Base-by-base conservation (phyloP, 2,888 invertebrate genomes). In the Copidosoma aretas region DNA sequence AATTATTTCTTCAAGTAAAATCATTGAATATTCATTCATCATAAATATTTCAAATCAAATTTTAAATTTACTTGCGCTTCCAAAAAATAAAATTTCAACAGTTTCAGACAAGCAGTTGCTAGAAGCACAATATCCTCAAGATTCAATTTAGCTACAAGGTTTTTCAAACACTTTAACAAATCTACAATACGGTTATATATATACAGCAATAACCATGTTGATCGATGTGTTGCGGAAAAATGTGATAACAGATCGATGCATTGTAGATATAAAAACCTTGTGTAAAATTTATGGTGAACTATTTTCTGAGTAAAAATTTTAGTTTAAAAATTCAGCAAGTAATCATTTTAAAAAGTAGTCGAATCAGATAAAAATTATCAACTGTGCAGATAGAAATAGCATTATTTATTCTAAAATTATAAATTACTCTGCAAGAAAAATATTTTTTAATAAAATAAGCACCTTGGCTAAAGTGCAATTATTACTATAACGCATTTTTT, bases 161-260 rank as follows among this genome's bases (percentile, higher is more conserved):
- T n/a, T n/a, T 60, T 56, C 25, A 19, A 49, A 12, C 10, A 52
- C 58, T 58, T 61, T 56, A 64, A 61, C 58, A 56, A 41, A 43
- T 56, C 41, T 62, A 66, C 32, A 66, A 57, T 67, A 70, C 64
- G 67, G 64, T 62, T 58, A 39, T 64, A 15, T 62, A 67, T 53
- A 67, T 61, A 64, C 21, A 71, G 54, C 49, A 32, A 54, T 62
- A n/a, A 21, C 32, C 32, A 32, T 56, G 41, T 54, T 19, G 39
- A 46, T 65, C 24, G 32, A 52, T 61, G 39, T 21, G 58, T 54
- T 22, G 49, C 62, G 59, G 59, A 61, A 62, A 63, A 39, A 10
- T 49, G 53, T 54, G 10, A 52, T 32, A 43, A 60, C 43, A 22
- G 15, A 54, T 54, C 22, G 59, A n/a, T 17, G 21, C 15, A 2